Evolutionary conservation across 92 coral and sea anemone genomes (phyloP).

Genomic region (Desmophyllum pertusum): DNA sequence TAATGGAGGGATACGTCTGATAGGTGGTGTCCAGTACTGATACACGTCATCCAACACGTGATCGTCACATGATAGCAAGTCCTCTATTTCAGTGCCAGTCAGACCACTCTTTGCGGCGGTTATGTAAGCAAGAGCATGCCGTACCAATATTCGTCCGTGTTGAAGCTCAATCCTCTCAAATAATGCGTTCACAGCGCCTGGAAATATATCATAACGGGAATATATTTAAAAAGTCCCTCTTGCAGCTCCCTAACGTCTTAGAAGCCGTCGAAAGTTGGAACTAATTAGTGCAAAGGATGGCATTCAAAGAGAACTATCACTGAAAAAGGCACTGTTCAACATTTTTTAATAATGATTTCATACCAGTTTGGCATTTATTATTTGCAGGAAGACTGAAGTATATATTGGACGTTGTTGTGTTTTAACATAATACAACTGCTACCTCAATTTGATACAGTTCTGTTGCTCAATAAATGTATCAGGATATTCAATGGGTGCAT

Average conservation of each 20-base stretch:
- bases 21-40: slow-evolving; percentile 82
- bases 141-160: slow-evolving; percentile 63
- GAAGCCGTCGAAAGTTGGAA: background rate
- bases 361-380: background rate
- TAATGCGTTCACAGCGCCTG: slow-evolving; percentile 73
- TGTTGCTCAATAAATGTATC: too few species aligned
- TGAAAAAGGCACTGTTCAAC: background rate
- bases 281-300: too few species aligned
- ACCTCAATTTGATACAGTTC: background rate
- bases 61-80: slow-evolving; percentile 74
- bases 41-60: slow-evolving; percentile 72
- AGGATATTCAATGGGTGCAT: background rate
- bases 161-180: slow-evolving; percentile 72
- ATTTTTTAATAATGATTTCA: too few species aligned
- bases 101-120: slow-evolving; percentile 82
- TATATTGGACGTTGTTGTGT: too few species aligned
- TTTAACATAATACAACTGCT: too few species aligned
- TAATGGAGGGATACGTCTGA: slow-evolving; percentile 70
- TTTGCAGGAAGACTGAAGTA: background rate
- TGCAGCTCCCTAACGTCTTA: background rate
- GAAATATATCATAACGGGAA: background rate
- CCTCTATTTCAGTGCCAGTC: slow-evolving; percentile 74
- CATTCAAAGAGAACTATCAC: too few species aligned
- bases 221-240: background rate
- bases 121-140: slow-evolving; percentile 68